Evolutionary conservation across 2,797 vertebrate species (phyloP).

Genomic region (Silurus lanzhouensis): DNA sequence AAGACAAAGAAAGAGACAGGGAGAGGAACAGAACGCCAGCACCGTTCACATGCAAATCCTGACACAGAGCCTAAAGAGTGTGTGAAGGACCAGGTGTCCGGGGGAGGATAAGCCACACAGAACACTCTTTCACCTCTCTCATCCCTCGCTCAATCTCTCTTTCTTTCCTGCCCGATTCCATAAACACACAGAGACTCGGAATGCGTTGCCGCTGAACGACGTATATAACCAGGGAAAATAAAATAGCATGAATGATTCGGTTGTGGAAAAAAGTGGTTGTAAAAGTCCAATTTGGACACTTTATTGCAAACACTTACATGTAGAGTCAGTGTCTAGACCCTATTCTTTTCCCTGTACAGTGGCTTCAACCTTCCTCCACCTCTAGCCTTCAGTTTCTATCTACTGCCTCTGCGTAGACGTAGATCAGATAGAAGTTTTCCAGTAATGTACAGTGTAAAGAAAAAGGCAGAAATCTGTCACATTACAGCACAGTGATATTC

Average conservation of each 20-base stretch:
- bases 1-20: conserved; percentile 22
- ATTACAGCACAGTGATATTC: no score
- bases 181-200: not conserved
- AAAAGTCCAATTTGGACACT: not conserved
- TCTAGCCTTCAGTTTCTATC: not conserved
- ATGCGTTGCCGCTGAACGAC: no score
- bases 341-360: not conserved
- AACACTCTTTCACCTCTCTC: conserved; percentile 53
- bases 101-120: conserved; percentile 40
- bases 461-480: no score
- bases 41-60: conserved; percentile 78
- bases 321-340: not conserved
- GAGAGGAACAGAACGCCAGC: conserved; percentile 36
- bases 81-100: conserved; percentile 76
- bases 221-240: not conserved
- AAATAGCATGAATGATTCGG: not conserved
- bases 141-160: conserved; percentile 41
- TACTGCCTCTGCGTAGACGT: not conserved
- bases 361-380: not conserved
- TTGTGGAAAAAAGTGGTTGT: not conserved
- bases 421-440: not conserved
- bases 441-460: not conserved
- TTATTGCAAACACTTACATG: not conserved
- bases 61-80: conserved; percentile 70
- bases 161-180: conserved; percentile 12